Evolutionary conservation across 1,140 invertebrate species (phyloP).

Genomic region (Drosophila kikkawai): DNA sequence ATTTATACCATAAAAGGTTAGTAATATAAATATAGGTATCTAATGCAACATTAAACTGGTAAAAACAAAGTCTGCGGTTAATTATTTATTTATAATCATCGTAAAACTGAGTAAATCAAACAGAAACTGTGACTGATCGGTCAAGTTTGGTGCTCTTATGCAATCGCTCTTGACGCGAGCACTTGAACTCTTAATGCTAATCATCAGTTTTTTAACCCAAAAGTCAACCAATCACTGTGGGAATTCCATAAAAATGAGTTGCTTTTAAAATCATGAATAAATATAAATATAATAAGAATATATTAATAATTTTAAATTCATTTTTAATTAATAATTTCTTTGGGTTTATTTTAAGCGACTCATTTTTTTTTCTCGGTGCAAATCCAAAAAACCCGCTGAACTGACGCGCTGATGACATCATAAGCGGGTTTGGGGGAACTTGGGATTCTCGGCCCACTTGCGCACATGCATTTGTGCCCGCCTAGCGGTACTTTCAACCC

Average conservation of each 20-base stretch:
- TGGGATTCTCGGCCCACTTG: constrained; percentile 42
- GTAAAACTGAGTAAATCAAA: background rate
- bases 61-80: background rate
- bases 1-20: background rate
- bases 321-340: too few species aligned
- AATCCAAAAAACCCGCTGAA: constrained; percentile 13
- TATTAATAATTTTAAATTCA: too few species aligned
- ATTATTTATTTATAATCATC: background rate
- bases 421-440: constrained; percentile 29
- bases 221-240: background rate
- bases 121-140: constrained; percentile 3
- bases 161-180: constrained; percentile 16
- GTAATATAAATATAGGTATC: too few species aligned
- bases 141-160: constrained; percentile 11
- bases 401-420: constrained; percentile 54
- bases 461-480: constrained; percentile 46
- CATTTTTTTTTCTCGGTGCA: background rate
- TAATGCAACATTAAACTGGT: background rate
- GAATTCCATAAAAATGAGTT: background rate
- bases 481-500: constrained; percentile 70
- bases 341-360: background rate
- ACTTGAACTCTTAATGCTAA: constrained; percentile 16
- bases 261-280: too few species aligned
- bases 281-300: too few species aligned
- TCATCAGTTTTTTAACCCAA: background rate